Percentiles rank a stretch among this genome's conserved stretches.
Evolutionary conservation across 2,797 vertebrate genomes (phyloP).

Genomic region (Naso thynnoides): DNA sequence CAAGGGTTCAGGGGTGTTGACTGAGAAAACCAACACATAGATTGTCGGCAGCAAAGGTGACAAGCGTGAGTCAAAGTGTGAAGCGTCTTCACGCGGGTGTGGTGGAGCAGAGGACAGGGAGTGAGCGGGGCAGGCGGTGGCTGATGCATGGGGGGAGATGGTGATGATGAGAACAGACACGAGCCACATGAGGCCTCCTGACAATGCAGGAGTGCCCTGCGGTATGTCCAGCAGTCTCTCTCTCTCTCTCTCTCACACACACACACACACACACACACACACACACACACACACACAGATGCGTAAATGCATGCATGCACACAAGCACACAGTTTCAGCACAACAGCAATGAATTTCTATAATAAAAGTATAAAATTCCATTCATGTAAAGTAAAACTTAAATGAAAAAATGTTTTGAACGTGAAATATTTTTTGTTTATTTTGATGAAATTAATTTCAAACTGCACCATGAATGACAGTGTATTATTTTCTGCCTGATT

Average conservation of each 20-base stretch:
- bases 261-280: slow-evolving; percentile 34
- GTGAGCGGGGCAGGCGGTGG: slow-evolving; percentile 61
- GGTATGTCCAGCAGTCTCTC: slow-evolving; percentile 73
- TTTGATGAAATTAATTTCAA: neutral
- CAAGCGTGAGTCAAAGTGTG: slow-evolving; percentile 75
- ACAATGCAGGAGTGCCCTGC: slow-evolving; percentile 80
- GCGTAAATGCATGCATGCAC: slow-evolving; percentile 35
- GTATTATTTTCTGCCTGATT: slow-evolving; percentile 44
- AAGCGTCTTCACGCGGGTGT: slow-evolving; percentile 73
- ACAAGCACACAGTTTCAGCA: slow-evolving; percentile 45
- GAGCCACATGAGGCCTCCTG: slow-evolving; percentile 87
- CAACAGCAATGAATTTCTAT: neutral
- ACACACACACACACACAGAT: slow-evolving; percentile 24
- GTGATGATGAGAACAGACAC: slow-evolving; percentile 87
- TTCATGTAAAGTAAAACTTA: neutral
- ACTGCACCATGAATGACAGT: rapidly evolving
- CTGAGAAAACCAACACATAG: slow-evolving; percentile 53
- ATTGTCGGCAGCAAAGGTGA: slow-evolving; percentile 69
- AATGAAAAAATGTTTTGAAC: neutral
- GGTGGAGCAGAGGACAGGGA: slow-evolving; percentile 60
- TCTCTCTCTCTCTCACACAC: slow-evolving; percentile 40
- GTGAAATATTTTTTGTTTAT: neutral
- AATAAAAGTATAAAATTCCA: neutral
- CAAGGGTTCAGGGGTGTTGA: slow-evolving; percentile 42
- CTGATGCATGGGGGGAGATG: slow-evolving; percentile 65